Evolutionary conservation across 2,797 vertebrate genomes (phyloP), one percentile per base, ranked within the genome.

Genomic region (Dryobates pubescens): DNA sequence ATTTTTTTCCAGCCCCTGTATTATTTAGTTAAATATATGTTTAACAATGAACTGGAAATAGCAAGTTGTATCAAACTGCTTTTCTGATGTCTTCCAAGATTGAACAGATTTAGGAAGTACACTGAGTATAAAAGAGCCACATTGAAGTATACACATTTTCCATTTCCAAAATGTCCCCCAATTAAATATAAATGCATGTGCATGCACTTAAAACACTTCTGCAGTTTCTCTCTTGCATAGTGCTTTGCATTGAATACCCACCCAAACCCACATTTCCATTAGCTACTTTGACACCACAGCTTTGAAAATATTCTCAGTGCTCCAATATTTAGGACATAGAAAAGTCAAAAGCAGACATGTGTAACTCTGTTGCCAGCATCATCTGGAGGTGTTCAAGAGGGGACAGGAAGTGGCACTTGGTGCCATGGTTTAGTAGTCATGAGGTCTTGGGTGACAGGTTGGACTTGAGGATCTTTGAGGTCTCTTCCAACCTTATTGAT

Each of bases 121-220:
- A 64, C 6, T 41, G 49, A 88, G 69, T 22, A 65, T 41, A 51
- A 67, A 2, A 75, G 62, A 77, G 32, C 68, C 49, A 51, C 32
- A 85, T 65, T 87, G n/a, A 80, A 63, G 59, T 17, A 78, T 22
- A 56, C 7, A 16, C 3, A 57, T 57, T 91, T 94, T 92, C 89
- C 67, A 83, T 86, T 89, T 90, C 53, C 72, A n/a, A 51, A 45
- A 53, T 22, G 10, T 36, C 9, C 34, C 29, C 4, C 29, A 91
- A 81, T 85, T 64, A 95, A 96, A 95, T 88, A 92, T 81, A 89
- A 82, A 93, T 79, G 74, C 38, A 59, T 8, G 30, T 22, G 56
- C 41, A 29, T 0, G 12, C 61, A 84, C 47, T 92, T 65, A 36
- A 91, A 38, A 90, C 26, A 59, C 82, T 84, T 73, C 54, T 0